Conservation (phyloP, 2,113 vertebrate genomes). For the Thomomys bottae region DNA sequence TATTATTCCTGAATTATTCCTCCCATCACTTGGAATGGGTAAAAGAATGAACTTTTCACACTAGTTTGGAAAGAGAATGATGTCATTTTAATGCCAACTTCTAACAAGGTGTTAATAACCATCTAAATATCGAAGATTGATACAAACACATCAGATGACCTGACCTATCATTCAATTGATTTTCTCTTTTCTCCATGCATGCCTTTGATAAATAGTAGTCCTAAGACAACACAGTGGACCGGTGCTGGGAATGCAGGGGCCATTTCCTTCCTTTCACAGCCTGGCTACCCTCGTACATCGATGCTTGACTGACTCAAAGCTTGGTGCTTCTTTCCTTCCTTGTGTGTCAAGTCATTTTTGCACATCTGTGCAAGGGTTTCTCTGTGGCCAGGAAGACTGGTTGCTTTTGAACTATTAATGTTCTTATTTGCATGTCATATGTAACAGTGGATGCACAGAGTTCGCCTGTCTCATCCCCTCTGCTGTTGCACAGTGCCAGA, state of each 20-base stretch:
- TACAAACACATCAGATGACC: neutral
- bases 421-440: neutral
- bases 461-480: neutral
- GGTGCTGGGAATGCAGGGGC: neutral
- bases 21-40: slow-evolving; percentile 42
- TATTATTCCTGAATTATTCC: slow-evolving; percentile 32
- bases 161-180: neutral
- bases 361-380: neutral
- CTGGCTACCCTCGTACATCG: neutral
- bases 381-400: neutral
- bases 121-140: slow-evolving; percentile 7
- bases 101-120: neutral
- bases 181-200: neutral
- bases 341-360: neutral
- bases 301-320: neutral
- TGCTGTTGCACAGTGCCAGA: neutral
- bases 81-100: slow-evolving; percentile 30
- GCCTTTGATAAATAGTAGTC: slow-evolving; percentile 9
- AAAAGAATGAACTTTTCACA: slow-evolving; percentile 58
- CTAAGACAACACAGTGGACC: neutral
- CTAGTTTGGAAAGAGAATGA: neutral
- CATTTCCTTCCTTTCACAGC: neutral
- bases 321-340: neutral
- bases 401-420: slow-evolving; percentile 26
- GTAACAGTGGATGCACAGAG: neutral